Percentiles rank a stretch among this genome's conserved stretches.
Evolutionary conservation across 2,797 vertebrate genomes (phyloP).

Genomic region (Antennarius maculatus): DNA sequence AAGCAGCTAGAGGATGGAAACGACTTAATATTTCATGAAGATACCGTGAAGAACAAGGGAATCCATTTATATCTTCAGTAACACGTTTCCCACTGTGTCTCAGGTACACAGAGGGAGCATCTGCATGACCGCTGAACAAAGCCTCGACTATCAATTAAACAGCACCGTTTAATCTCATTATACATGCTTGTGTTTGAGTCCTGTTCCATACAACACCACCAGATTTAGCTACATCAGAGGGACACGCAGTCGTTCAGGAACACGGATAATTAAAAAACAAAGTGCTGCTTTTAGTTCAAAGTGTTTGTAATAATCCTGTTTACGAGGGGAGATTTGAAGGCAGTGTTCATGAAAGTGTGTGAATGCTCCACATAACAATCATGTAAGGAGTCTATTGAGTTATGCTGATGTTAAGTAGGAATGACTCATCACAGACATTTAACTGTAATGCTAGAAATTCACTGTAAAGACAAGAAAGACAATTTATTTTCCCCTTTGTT

Average conservation of each 20-base stretch:
- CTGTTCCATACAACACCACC: slow-evolving; percentile 20
- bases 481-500: not conserved
- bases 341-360: slow-evolving; percentile 17
- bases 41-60: slow-evolving; percentile 39
- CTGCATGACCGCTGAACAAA: slow-evolving; percentile 46
- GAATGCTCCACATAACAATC: slow-evolving; percentile 18
- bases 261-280: slow-evolving; percentile 47
- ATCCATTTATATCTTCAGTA: slow-evolving; percentile 51
- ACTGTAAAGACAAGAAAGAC: slow-evolving; percentile 8
- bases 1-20: too few species aligned
- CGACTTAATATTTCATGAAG: slow-evolving; percentile 9
- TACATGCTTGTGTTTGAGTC: slow-evolving; percentile 45
- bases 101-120: slow-evolving; percentile 41
- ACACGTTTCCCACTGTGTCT: slow-evolving; percentile 35
- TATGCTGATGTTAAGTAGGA: not conserved
- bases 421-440: not conserved
- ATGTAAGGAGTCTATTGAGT: not conserved
- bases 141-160: slow-evolving; percentile 54
- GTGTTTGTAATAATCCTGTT: slow-evolving; percentile 13
- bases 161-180: slow-evolving; percentile 62
- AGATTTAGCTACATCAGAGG: slow-evolving; percentile 48
- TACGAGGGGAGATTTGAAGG: slow-evolving; percentile 2
- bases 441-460: not conserved
- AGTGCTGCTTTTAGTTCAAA: not conserved
- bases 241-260: slow-evolving; percentile 36